Evolutionary conservation across 2,888 invertebrate genomes (phyloP).

Genomic region (Melipona beecheii): DNA sequence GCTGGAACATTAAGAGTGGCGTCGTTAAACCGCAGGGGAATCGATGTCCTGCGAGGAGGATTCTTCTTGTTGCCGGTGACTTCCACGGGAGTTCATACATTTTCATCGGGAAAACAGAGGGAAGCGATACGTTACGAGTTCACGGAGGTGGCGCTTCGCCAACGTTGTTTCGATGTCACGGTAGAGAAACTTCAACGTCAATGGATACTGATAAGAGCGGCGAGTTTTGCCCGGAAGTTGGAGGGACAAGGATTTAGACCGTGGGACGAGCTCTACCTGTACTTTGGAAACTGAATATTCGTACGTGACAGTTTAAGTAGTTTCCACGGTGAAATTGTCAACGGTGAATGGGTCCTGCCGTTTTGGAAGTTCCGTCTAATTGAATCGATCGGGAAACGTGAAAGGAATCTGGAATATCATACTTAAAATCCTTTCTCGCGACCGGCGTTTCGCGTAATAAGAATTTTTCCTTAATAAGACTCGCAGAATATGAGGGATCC

Average conservation of each 20-base stretch:
- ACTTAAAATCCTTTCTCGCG: background rate
- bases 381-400: background rate
- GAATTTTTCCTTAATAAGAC: no score
- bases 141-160: background rate
- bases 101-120: conserved; percentile 36
- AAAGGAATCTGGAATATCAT: background rate
- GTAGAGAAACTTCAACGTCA: conserved; percentile 22
- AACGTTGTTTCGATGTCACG: conserved; percentile 13
- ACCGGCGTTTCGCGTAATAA: background rate
- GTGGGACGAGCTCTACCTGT: background rate
- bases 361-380: background rate
- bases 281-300: conserved; percentile 9
- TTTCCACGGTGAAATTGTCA: background rate
- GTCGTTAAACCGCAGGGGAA: conserved; percentile 43
- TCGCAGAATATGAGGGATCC: no score
- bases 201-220: conserved; percentile 21
- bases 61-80: conserved; percentile 25
- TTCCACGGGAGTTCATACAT: conserved; percentile 10
- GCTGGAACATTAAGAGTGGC: conserved; percentile 27
- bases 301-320: conserved; percentile 6
- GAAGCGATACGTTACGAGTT: conserved; percentile 32
- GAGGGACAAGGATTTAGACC: conserved; percentile 8
- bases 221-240: conserved; percentile 17
- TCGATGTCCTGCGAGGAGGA: conserved; percentile 44
- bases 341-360: background rate